Evolutionary conservation across 2,113 vertebrate species (phyloP).

Genomic region (Melanerpes aurifrons): DNA sequence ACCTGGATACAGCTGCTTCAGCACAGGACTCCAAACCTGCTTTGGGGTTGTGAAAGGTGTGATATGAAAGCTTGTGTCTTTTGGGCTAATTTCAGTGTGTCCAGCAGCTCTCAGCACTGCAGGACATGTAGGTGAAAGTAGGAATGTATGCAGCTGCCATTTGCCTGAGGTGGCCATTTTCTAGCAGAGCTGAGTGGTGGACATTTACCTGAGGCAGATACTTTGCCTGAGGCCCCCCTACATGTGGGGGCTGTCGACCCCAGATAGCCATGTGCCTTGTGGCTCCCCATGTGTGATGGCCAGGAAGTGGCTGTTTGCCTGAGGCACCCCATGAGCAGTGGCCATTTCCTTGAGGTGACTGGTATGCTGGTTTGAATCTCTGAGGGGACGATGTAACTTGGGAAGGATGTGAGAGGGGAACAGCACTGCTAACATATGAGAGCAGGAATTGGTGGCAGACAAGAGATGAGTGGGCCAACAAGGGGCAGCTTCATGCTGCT

Average conservation of each 20-base stretch:
- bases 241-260: too few relatives aligned
- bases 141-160: fast-evolving
- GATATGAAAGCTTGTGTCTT: background rate
- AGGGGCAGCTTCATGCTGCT: background rate
- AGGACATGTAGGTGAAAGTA: fast-evolving
- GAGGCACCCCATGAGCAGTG: fast-evolving
- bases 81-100: background rate
- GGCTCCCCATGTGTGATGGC: background rate
- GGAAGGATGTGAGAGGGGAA: background rate
- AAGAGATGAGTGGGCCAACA: fast-evolving
- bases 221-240: background rate
- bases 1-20: background rate
- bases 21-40: fast-evolving
- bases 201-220: background rate
- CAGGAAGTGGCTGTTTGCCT: background rate
- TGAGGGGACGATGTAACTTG: background rate
- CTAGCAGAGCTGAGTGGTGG: background rate
- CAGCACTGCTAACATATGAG: background rate
- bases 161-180: background rate
- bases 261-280: too few relatives aligned
- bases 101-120: background rate
- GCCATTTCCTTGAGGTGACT: background rate
- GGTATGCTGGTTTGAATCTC: background rate
- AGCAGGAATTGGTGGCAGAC: background rate
- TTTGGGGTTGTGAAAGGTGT: background rate